Base-by-base conservation (phyloP, 2,797 vertebrate species). In the Tapirus indicus region DNA sequence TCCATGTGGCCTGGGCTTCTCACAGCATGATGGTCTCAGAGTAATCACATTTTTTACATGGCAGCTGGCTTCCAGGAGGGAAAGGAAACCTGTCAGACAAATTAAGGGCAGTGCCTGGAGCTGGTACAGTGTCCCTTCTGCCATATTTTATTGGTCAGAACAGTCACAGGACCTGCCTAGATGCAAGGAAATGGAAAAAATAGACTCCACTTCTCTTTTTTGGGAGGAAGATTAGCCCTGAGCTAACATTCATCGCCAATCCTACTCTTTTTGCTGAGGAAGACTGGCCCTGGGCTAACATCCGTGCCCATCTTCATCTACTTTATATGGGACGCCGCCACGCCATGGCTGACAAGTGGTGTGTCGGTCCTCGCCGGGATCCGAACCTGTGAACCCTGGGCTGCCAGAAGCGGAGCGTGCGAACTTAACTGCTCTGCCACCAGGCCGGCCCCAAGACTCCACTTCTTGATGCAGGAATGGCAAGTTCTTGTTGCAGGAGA, bases 71-170 rank as follows among this genome's bases (percentile, higher is more conserved):
- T 91, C 88, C 21, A 32, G 64, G 83, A 77, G 64, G 64, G 69
- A 84, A 83, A 91, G 74, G 74, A 69, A 94, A 74, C 44, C 47
- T 74, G 32, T 82, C 78, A 82, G 7, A 93, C 60, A 32, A 75
- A 20, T 86, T 82, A 90, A 64, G 44, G 69, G 11, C 44, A 75
- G 1, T 89, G 54, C 60, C 80, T 86, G 29, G 38, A 91, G 60
- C 29, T 69, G 58, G 38, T 23, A 58, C 38, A 79, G 47, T 79
- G n/a, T 79, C 69, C 41, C 58, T 78, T 58, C 52, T 74, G 47
- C 77, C 35, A 5, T 93, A 71, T 87, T 82, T 94, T 94, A 58
- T 89, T 86, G 92, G 78, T 92, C 9, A 92, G 49, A 79, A 74
- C 27, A 94, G 49, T 89, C 32, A 92, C 2, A 38, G 47, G 78